Conservation (phyloP, 2,888 invertebrate genomes). For the Agapostemon virescens region DNA sequence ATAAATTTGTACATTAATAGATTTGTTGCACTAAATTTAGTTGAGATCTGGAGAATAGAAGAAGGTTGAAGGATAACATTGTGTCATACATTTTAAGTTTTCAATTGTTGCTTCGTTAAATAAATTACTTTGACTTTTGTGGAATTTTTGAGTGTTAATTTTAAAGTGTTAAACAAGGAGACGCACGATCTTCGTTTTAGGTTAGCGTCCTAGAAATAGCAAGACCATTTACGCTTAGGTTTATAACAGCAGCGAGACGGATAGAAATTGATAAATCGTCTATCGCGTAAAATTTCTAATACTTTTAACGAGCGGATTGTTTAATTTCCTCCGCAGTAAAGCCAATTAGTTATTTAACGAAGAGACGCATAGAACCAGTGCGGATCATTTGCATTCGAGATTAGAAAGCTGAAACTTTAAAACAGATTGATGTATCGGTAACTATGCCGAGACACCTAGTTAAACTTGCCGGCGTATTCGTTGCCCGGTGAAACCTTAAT, state of each 20-base stretch:
- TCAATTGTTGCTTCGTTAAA: too few species aligned
- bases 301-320: not conserved
- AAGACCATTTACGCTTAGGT: not conserved
- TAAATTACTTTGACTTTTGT: too few species aligned
- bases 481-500: not conserved
- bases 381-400: not conserved
- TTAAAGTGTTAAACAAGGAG: not conserved
- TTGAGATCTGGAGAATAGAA: too few species aligned
- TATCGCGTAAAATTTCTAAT: not conserved
- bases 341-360: not conserved
- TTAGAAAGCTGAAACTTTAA: not conserved
- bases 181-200: not conserved
- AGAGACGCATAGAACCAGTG: not conserved
- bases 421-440: not conserved
- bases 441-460: not conserved
- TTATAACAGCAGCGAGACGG: not conserved
- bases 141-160: too few species aligned
- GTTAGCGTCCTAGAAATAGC: not conserved
- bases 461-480: not conserved
- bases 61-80: too few species aligned
- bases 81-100: too few species aligned
- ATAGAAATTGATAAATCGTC: not conserved
- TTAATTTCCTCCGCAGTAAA: not conserved
- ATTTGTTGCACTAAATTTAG: too few species aligned
- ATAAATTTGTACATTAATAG: too few species aligned